Conservation (phyloP, 2,888 invertebrate genomes). For the Lasioglossum figueresi region DNA sequence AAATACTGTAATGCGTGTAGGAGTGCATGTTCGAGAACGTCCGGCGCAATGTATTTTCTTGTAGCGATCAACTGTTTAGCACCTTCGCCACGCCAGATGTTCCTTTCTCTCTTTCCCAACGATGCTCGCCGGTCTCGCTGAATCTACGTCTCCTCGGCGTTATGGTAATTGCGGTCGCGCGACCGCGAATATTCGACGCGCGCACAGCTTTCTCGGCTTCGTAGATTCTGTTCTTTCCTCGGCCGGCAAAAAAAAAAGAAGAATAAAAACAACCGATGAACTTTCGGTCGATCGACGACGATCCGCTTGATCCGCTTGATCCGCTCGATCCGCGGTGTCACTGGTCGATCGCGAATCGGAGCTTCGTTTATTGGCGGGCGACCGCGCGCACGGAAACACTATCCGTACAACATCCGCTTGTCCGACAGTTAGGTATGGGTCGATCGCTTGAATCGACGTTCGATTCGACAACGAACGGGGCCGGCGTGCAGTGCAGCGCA, state of each 20-base stretch:
- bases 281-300: not conserved
- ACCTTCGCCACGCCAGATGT: conserved; percentile 69
- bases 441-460: not conserved
- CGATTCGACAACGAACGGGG: not conserved
- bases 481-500: not conserved
- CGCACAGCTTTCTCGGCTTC: not conserved
- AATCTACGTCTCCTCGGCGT: conserved; percentile 43
- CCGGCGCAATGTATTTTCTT: conserved; percentile 40
- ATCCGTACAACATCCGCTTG: not conserved
- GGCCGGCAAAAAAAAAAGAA: not conserved
- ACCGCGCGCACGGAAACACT: not conserved
- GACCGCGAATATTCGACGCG: conserved; percentile 5
- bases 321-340: not conserved
- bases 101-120: conserved; percentile 75
- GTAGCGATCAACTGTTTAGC: conserved; percentile 58
- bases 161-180: conserved; percentile 50
- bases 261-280: conserved; percentile 7
- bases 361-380: not conserved
- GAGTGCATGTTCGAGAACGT: conserved; percentile 71
- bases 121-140: conserved; percentile 44
- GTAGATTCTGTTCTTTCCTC: not conserved
- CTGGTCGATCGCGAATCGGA: not conserved
- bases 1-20: conserved; percentile 75
- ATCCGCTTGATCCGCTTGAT: not conserved
- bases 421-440: not conserved